Evolutionary conservation across 2,888 invertebrate genomes (phyloP).

Genomic region (Branchellion lobata): DNA sequence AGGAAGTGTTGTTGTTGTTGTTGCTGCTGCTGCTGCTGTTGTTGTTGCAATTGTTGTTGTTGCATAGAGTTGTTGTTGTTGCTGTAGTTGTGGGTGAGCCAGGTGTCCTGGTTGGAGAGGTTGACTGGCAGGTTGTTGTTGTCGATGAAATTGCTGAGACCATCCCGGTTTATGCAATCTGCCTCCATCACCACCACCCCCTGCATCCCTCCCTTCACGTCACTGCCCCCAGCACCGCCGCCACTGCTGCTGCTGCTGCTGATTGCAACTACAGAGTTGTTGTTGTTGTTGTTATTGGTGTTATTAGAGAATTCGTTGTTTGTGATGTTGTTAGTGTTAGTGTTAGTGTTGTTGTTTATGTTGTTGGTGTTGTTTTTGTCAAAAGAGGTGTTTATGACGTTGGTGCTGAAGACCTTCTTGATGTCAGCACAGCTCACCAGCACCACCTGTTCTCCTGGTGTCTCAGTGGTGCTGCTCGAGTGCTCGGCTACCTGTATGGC

Average conservation of each 20-base stretch:
- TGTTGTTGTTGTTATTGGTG: neutral
- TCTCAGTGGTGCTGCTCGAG: neutral
- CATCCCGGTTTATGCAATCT: neutral
- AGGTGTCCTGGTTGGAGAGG: conserved; percentile 34
- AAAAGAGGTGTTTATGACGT: neutral
- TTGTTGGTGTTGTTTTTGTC: neutral
- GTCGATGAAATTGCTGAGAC: conserved; percentile 11
- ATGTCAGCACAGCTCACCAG: neutral
- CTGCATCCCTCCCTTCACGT: too few relatives aligned
- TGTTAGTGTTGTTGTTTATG: neutral
- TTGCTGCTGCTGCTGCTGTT: conserved; percentile 9
- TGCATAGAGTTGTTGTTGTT: neutral
- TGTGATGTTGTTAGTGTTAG: neutral
- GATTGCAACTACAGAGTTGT: neutral
- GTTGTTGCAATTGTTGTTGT: neutral
- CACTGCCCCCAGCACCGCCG: neutral
- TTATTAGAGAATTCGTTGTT: neutral
- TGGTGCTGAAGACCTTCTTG: neutral
- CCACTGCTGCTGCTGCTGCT: neutral
- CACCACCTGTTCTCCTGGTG: neutral
- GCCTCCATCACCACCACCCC: neutral
- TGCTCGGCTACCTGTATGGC: neutral
- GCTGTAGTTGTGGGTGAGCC: conserved; percentile 33
- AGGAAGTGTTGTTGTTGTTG: conserved; percentile 11
- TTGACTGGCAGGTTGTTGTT: conserved; percentile 37